phyloP scores from a whole-genome alignment of 2,113 vertebrate species.

The Daphoenositta chrysoptera region DNA sequence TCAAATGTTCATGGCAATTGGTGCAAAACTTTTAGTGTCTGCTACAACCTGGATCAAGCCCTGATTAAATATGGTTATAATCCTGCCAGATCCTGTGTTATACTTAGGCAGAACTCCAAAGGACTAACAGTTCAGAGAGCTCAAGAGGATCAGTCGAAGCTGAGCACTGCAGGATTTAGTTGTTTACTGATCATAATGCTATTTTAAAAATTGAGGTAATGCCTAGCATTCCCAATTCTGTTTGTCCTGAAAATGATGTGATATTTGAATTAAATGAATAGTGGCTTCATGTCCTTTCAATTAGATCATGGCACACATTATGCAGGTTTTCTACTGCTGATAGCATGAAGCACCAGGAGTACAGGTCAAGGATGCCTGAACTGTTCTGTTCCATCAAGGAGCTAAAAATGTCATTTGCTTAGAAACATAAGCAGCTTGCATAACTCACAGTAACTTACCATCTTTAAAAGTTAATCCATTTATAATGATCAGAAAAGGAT shows the following conservation, averaged over 20 bases:
- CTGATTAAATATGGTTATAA: background rate
- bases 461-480: background rate
- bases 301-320: background rate
- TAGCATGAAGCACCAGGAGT: background rate
- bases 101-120: background rate
- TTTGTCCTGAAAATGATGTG: background rate
- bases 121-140: background rate
- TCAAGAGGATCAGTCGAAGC: background rate
- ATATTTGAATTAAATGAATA: background rate
- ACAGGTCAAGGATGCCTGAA: background rate
- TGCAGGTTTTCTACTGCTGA: background rate
- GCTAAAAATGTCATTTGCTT: background rate
- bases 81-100: background rate
- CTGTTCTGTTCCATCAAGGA: background rate
- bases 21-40: background rate
- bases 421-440: background rate
- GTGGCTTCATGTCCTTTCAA: background rate
- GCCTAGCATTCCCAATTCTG: background rate
- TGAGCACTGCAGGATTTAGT: background rate
- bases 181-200: background rate
- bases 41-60: background rate
- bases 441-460: background rate
- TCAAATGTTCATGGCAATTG: background rate
- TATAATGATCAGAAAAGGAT: background rate
- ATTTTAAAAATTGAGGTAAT: background rate